These are phyloP conservation scores for Glaucidium brasilianum DNA, from an alignment of 2,113 vertebrate species.

Conservation along the genomic window DNA sequence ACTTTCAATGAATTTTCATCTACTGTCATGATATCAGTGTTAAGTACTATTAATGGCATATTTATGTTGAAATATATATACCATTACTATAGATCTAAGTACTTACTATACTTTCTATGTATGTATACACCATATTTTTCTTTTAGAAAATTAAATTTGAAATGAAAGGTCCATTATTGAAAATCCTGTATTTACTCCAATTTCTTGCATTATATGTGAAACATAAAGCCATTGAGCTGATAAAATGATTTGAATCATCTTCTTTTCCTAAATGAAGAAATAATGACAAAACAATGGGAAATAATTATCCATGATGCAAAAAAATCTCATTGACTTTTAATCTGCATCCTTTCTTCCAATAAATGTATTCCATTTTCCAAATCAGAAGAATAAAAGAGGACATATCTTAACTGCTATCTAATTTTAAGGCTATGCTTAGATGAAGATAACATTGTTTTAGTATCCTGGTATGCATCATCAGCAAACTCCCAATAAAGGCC, in stretches of 20 bases:
- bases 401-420: conserved; percentile 17
- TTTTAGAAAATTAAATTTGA: not conserved
- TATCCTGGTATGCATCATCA: not conserved
- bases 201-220: not conserved
- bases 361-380: conserved; percentile 17
- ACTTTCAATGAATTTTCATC: not conserved
- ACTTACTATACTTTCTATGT: not conserved
- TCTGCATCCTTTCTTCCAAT: conserved; percentile 18
- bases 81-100: not conserved
- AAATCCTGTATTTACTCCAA: not conserved
- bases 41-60: not conserved
- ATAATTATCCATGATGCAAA: conserved; percentile 44
- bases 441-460: conserved; percentile 27
- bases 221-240: not conserved
- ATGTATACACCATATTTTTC: not conserved
- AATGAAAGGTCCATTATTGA: not conserved
- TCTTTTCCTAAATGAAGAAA: conserved; percentile 12
- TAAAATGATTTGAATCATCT: not conserved
- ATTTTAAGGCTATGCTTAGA: conserved; percentile 39
- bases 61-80: not conserved
- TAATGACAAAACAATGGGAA: conserved; percentile 13
- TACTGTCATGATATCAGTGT: not conserved
- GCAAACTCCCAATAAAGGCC: conserved; percentile 18
- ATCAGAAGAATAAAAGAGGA: conserved; percentile 30
- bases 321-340: conserved; percentile 57